Evolutionary conservation across 2,797 vertebrate species (phyloP).

Genomic region (Hemitrygon akajei): DNA sequence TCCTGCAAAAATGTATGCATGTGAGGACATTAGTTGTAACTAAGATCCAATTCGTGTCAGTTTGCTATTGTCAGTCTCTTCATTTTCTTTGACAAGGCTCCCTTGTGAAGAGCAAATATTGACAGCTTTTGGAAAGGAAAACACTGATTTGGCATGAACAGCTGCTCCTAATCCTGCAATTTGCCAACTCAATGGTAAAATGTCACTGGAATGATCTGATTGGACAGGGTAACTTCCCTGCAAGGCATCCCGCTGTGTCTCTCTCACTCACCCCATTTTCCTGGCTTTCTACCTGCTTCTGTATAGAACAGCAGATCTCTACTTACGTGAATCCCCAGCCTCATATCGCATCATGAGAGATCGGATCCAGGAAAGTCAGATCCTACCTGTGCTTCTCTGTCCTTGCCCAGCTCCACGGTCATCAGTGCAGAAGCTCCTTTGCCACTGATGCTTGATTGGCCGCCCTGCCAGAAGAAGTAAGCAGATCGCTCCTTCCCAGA

Average conservation of each 20-base stretch:
- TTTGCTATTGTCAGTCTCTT: too few relatives aligned
- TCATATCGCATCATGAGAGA: too few relatives aligned
- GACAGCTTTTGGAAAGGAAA: too few relatives aligned
- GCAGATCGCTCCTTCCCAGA: constrained; percentile 45
- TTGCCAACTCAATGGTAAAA: neutral
- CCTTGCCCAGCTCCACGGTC: constrained; percentile 57
- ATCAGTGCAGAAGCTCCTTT: constrained; percentile 55
- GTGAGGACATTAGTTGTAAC: too few relatives aligned
- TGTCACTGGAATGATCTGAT: neutral
- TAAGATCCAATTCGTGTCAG: too few relatives aligned
- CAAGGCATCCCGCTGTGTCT: neutral
- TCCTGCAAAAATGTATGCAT: too few relatives aligned
- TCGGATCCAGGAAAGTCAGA: too few relatives aligned
- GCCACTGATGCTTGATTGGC: constrained; percentile 52
- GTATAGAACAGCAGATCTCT: too few relatives aligned
- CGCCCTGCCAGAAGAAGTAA: constrained; percentile 66
- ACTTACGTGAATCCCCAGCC: too few relatives aligned
- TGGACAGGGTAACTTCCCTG: neutral
- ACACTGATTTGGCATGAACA: neutral
- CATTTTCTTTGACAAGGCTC: too few relatives aligned
- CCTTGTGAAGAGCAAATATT: too few relatives aligned
- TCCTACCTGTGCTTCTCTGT: constrained; percentile 52
- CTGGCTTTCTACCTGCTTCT: too few relatives aligned
- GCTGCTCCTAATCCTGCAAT: neutral
- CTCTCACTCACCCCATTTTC: neutral